phyloP scores from a whole-genome alignment of 2,113 vertebrate species.

The Paracanthobrama guichenoti region DNA sequence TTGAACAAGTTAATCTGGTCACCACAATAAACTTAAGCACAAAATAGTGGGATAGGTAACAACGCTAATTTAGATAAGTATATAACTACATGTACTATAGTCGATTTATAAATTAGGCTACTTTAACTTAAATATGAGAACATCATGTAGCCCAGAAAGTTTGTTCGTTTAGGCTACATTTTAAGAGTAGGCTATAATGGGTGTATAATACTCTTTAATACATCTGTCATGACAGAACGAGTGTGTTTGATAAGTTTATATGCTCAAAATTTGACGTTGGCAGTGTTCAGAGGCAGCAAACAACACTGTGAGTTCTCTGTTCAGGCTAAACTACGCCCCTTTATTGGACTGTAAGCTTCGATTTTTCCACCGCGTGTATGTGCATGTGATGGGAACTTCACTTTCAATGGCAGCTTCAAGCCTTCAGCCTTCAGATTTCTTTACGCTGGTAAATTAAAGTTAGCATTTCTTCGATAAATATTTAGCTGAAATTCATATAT shows the following conservation, averaged over 20 bases:
- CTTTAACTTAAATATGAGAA: background rate
- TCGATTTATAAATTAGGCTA: no score
- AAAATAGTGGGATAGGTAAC: background rate
- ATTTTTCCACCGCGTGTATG: slow-evolving; percentile 30
- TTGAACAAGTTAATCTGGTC: background rate
- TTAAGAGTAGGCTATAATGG: background rate
- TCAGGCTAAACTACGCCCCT: slow-evolving; percentile 4
- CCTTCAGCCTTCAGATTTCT: background rate
- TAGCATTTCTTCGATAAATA: background rate
- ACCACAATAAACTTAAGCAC: background rate
- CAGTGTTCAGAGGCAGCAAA: background rate
- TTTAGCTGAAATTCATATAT: background rate
- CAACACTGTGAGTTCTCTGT: background rate
- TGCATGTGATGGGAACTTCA: background rate
- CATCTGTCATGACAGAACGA: background rate
- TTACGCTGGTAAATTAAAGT: background rate
- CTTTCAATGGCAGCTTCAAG: background rate
- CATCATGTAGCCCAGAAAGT: background rate
- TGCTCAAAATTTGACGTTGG: background rate
- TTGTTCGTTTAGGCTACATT: background rate
- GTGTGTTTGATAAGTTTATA: background rate
- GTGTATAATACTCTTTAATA: background rate
- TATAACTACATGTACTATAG: no score
- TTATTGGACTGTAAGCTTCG: background rate
- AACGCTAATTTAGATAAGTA: background rate